Percentiles rank a stretch among this genome's conserved stretches.
Evolutionary conservation across 2,113 vertebrate species (phyloP).

Genomic region (Procavia capensis): DNA sequence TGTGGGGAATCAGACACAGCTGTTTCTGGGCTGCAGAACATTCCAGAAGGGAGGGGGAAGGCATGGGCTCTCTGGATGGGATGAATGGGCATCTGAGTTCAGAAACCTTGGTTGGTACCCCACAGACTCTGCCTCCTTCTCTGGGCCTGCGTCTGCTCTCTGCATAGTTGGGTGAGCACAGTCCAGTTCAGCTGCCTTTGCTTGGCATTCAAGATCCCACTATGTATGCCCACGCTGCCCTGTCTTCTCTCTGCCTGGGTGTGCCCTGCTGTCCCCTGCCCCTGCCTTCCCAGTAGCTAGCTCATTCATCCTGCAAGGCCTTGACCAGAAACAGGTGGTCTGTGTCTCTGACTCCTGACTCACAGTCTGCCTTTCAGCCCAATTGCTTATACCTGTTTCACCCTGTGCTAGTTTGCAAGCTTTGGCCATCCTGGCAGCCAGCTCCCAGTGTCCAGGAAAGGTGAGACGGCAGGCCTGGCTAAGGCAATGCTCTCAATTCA

Average conservation of each 20-base stretch:
- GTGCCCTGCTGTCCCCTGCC: neutral
- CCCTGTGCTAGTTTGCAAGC: neutral
- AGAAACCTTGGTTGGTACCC: neutral
- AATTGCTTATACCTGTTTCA: neutral
- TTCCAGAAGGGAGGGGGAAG: neutral
- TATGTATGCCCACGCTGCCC: neutral
- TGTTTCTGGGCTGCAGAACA: neutral
- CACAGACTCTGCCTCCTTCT: neutral
- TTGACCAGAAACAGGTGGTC: neutral
- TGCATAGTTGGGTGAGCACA: neutral
- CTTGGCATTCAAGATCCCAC: neutral
- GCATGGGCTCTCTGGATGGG: neutral
- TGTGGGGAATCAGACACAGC: neutral
- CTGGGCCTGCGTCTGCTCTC: neutral
- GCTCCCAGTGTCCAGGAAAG: neutral
- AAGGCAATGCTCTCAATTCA: neutral
- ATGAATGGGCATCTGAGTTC: rapidly evolving
- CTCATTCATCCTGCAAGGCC: neutral
- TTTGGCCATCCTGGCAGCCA: neutral
- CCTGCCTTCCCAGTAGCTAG: neutral
- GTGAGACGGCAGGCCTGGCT: neutral
- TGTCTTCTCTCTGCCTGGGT: neutral
- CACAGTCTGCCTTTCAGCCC: neutral
- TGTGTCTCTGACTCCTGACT: neutral
- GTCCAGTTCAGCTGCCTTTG: no score